Evolutionary conservation across 2,797 vertebrate species (phyloP), one percentile per base, ranked within the genome.

Genomic region (Neosilurus hyrtlii): DNA sequence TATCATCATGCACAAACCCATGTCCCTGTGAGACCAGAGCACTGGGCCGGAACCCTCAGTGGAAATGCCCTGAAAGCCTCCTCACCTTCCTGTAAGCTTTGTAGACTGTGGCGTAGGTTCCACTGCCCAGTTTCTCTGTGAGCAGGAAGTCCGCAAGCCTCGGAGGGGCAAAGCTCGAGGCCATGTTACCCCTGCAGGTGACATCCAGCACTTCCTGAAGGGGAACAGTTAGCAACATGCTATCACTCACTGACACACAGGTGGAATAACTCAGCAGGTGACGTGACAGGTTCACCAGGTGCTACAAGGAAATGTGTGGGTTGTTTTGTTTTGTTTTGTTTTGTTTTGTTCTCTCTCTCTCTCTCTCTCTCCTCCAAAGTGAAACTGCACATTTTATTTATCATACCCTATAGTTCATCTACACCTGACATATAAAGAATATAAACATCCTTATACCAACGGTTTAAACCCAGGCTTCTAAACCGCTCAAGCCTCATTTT

Each of bases 31-130:
- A 43, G 66, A 68, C 35, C 9, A 43, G 35, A 4, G 66, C 30
- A 43, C 9, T 62, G 59, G 30, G 30, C 9, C 0, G 62, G 59
- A 62, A 62, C 59, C 59, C 59, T 62, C 11, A 3, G 24, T 35
- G 26, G 30, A 9, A 9, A 35, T 9, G 7, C 30, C 30, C 6
- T 22, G 37, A 0, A 16, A 43, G 12, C 2, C 76, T 20, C 12
- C 90, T 62, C 85, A 95, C 95, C 94, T 96, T 96, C 89, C 97
- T 93, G 91, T 97, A 99, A 82, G 96, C 97, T 92, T 98, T 98
- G 88, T 97, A 99, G 56, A 99, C 97, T 0, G 95, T 97, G 61
- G 97, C 97, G 81, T 99, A 98, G 52, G 95, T 96, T 12, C 97
- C 97, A 61, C 96, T 95, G 83, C 97, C 97, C 83, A 99, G 94